Conservation (phyloP, 2,113 vertebrate species). For the Stegastes partitus region DNA sequence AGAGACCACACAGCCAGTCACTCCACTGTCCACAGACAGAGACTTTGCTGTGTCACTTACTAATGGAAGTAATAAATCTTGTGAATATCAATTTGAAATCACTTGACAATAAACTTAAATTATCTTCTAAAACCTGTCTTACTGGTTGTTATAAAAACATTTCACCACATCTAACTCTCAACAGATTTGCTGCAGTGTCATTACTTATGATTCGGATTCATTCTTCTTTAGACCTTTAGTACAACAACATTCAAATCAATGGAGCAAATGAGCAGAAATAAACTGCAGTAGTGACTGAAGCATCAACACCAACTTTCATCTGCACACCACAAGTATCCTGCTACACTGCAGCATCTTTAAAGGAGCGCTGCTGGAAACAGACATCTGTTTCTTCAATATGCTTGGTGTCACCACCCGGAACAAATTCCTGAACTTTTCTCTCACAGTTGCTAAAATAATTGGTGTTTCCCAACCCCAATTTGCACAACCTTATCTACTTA, state of each 20-base stretch:
- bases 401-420: slow-evolving; percentile 15
- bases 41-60: no score
- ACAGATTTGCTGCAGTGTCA: neutral
- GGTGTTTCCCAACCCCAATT: slow-evolving; percentile 27
- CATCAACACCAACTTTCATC: neutral
- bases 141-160: neutral
- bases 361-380: slow-evolving; percentile 5
- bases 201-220: no score
- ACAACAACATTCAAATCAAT: neutral
- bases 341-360: neutral
- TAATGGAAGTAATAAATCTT: no score
- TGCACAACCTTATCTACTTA: slow-evolving; percentile 42
- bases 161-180: neutral
- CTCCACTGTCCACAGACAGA: no score
- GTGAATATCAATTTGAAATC: neutral
- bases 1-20: no score
- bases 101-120: no score
- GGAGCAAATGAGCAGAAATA: neutral
- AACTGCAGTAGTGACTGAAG: neutral
- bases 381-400: slow-evolving; percentile 52
- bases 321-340: neutral
- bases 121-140: no score
- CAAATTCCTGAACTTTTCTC: slow-evolving; percentile 16
- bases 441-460: slow-evolving; percentile 45
- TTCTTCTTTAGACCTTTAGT: no score